A percentile compares a stretch with the other conserved stretches of the same genome.
Evolutionary conservation across 2,113 vertebrate species (phyloP).

Genomic region (Coreoperca whiteheadi): DNA sequence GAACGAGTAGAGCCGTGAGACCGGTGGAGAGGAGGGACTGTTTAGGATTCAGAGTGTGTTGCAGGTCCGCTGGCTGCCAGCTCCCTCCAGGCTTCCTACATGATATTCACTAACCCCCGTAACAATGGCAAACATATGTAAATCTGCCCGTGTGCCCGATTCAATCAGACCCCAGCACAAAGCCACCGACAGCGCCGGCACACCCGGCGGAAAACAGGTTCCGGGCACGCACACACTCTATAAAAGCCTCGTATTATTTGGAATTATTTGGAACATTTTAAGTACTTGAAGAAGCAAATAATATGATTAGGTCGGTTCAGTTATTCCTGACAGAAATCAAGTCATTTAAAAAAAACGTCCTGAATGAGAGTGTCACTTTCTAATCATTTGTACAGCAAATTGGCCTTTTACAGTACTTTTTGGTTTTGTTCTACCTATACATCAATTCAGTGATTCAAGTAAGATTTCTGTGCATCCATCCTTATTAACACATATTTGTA

Average conservation of each 20-base stretch:
- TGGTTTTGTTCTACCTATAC: not conserved
- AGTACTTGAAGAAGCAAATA: not conserved
- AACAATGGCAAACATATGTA: conserved; percentile 87
- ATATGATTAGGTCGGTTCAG: not conserved
- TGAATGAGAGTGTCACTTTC: not conserved
- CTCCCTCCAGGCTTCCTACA: conserved; percentile 82
- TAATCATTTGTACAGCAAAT: not conserved
- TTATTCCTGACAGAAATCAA: not conserved
- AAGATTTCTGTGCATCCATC: not conserved
- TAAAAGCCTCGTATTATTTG: not conserved
- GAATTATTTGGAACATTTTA: not conserved
- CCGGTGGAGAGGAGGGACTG: conserved; percentile 52
- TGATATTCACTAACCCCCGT: conserved; percentile 85
- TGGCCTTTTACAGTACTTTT: not conserved
- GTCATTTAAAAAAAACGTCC: not conserved
- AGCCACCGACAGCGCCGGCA: conserved; percentile 65
- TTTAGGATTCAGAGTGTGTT: conserved; percentile 79
- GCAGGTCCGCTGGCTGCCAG: conserved; percentile 68
- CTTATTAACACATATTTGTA: not conserved
- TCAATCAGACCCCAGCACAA: conserved; percentile 80
- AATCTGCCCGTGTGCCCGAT: conserved; percentile 80
- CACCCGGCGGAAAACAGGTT: conserved; percentile 34
- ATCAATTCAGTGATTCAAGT: not conserved
- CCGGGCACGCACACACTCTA: conserved; percentile 25
- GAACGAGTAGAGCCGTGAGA: conserved; percentile 28